Conservation (phyloP, 2,888 invertebrate genomes). For the Calliopum simillimum region DNA sequence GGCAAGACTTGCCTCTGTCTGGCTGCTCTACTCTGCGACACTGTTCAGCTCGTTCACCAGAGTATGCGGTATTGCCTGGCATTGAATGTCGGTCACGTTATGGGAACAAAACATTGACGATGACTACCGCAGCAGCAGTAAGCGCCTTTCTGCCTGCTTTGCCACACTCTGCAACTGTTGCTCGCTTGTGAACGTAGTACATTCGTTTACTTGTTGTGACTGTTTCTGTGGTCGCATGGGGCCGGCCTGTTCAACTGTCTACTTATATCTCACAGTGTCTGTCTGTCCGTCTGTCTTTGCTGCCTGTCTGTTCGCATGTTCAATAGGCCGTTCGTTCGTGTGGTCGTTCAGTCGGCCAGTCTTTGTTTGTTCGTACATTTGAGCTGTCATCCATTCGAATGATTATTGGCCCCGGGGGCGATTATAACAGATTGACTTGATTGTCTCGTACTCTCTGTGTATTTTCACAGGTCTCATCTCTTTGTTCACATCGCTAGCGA, state of each 20-base stretch:
- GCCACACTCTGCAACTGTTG: not conserved
- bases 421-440: not conserved
- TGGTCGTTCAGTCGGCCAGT: not conserved
- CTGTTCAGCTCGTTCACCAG: not conserved
- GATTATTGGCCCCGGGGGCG: constrained; percentile 26
- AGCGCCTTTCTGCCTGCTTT: not conserved
- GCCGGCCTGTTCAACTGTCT: not conserved
- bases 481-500: no score
- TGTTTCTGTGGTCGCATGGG: constrained; percentile 5
- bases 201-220: constrained; percentile 1
- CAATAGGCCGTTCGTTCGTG: not conserved
- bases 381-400: constrained; percentile 28
- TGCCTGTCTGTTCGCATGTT: not conserved
- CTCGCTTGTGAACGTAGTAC: not conserved
- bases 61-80: constrained; percentile 16
- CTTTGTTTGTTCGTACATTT: constrained; percentile 22
- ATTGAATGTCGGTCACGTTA: constrained; percentile 35
- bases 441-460: no score
- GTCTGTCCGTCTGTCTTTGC: constrained; percentile 4
- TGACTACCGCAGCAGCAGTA: constrained; percentile 15
- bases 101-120: constrained; percentile 4
- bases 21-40: not conserved
- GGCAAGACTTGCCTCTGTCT: not conserved
- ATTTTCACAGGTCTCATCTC: no score
- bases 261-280: not conserved